Conservation (phyloP, 2,113 vertebrate genomes). For the Mohoua ochrocephala region DNA sequence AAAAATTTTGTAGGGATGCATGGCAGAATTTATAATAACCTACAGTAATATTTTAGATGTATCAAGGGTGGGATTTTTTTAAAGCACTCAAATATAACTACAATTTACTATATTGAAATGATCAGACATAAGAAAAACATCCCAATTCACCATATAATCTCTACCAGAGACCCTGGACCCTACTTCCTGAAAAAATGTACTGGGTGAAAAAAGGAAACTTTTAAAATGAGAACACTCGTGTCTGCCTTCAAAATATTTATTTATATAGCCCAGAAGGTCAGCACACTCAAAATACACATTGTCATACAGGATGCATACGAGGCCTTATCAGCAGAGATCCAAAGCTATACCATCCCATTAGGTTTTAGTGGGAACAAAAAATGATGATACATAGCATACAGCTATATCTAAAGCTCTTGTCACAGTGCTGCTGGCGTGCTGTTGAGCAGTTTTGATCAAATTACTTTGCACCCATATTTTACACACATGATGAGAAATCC, state of each 20-base stretch:
- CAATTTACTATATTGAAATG: not conserved
- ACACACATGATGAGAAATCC: slow-evolving; percentile 14
- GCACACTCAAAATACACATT: not conserved
- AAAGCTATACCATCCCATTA: not conserved
- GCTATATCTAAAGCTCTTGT: slow-evolving; percentile 46
- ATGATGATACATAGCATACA: slow-evolving; percentile 6
- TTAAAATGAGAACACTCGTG: not conserved
- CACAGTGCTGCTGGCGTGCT: slow-evolving; percentile 33
- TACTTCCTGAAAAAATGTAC: not conserved
- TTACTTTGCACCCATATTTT: slow-evolving; percentile 13
- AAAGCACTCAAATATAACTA: not conserved
- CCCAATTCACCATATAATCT: not conserved
- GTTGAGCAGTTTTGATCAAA: slow-evolving; percentile 18
- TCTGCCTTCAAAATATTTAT: not conserved
- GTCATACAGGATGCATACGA: not conserved
- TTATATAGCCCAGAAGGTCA: not conserved
- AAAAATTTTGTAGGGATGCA: not conserved
- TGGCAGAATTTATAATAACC: not conserved
- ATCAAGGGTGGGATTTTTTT: not conserved
- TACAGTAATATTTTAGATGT: not conserved
- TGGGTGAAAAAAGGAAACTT: not conserved
- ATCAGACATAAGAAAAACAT: not conserved
- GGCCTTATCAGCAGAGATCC: not conserved
- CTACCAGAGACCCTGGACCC: not conserved
- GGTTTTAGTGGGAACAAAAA: not conserved